Evolutionary conservation across 2,113 vertebrate species (phyloP).

Genomic region (Globicephala melas): DNA sequence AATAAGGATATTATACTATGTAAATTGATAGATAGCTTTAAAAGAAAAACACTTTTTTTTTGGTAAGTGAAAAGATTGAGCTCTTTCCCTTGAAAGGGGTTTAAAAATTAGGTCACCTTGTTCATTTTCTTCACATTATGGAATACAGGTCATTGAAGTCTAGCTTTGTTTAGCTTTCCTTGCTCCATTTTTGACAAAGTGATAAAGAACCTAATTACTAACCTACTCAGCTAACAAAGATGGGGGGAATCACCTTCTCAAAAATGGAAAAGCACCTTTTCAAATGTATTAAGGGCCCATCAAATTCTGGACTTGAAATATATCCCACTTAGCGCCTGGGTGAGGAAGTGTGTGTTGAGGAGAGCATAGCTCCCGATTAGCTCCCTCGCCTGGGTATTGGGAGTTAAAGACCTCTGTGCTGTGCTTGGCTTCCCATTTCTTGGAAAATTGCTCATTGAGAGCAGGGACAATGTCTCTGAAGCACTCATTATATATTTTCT

Average conservation of each 20-base stretch:
- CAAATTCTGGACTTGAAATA: slow-evolving; percentile 49
- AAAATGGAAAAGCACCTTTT: slow-evolving; percentile 61
- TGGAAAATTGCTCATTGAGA: not conserved
- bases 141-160: slow-evolving; percentile 71
- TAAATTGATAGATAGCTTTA: slow-evolving; percentile 38
- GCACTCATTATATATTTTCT: not conserved
- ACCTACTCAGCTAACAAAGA: slow-evolving; percentile 73
- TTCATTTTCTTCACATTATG: slow-evolving; percentile 74
- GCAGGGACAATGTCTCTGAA: not conserved
- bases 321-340: not conserved
- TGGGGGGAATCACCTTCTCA: slow-evolving; percentile 57
- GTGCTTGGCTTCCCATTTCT: not conserved
- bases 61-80: slow-evolving; percentile 32
- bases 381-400: not conserved
- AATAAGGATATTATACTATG: not conserved
- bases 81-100: slow-evolving; percentile 60
- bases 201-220: slow-evolving; percentile 82
- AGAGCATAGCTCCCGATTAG: not conserved
- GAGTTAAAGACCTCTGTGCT: not conserved
- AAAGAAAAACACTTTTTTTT: not conserved
- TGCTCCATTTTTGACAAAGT: slow-evolving; percentile 78
- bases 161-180: slow-evolving; percentile 79
- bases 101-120: slow-evolving; percentile 68
- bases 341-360: not conserved
- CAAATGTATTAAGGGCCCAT: slow-evolving; percentile 19